Evolutionary conservation across 1,140 invertebrate genomes (phyloP).

Genomic region (Branchinecta lynchi): DNA sequence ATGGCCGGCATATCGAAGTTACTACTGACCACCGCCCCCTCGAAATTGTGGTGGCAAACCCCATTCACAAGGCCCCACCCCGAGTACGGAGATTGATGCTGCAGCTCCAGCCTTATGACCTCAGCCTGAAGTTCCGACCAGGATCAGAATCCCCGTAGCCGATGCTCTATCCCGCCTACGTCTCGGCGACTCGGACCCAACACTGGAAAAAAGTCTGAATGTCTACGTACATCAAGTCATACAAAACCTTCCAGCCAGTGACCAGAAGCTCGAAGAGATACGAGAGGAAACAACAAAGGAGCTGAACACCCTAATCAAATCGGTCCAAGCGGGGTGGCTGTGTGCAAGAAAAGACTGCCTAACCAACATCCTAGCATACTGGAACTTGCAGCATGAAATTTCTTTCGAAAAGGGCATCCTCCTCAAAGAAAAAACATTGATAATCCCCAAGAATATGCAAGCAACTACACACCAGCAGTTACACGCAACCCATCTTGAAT

Average conservation of each 20-base stretch:
- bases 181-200: slow-evolving; percentile 3
- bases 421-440: no score
- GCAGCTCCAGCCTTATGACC: slow-evolving; percentile 1
- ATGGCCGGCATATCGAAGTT: slow-evolving; percentile 26
- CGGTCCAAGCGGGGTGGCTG: neutral
- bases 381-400: no score
- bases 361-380: slow-evolving; percentile 3
- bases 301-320: neutral
- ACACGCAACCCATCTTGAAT: no score
- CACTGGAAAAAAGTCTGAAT: slow-evolving; percentile 1
- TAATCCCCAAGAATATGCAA: no score
- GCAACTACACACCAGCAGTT: no score
- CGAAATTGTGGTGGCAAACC: neutral
- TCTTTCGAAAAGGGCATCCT: no score
- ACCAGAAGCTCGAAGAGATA: neutral
- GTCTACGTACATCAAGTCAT: neutral
- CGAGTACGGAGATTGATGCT: neutral
- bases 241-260: neutral
- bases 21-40: slow-evolving; percentile 30
- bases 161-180: neutral
- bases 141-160: neutral
- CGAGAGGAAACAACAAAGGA: neutral
- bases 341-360: neutral
- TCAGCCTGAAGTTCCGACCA: no score
- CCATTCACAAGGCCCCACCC: neutral